Conservation (phyloP, 2,888 invertebrate genomes). For the Drosophila emarginata region DNA sequence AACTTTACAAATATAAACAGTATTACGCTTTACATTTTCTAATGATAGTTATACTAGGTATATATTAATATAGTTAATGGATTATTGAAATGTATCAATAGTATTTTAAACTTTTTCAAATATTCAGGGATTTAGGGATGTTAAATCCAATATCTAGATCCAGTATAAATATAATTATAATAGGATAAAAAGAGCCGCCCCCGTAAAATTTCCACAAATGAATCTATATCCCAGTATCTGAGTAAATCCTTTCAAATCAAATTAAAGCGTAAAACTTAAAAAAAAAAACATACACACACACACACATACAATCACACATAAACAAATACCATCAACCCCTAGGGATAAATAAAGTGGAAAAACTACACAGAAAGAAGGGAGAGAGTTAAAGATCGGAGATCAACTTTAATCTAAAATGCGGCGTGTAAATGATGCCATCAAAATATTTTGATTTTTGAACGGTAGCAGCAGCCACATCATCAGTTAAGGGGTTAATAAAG, state of each 20-base stretch:
- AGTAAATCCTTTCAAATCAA: conserved; percentile 43
- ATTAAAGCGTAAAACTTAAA: conserved; percentile 58
- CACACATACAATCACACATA: conserved; percentile 30
- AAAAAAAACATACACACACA: not conserved
- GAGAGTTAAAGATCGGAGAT: conserved; percentile 42
- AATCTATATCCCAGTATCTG: not conserved
- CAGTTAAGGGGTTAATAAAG: conserved; percentile 77
- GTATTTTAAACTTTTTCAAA: too few relatives aligned
- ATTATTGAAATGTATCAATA: too few relatives aligned
- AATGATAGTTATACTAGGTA: too few relatives aligned
- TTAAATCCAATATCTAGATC: too few relatives aligned
- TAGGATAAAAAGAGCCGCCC: conserved; percentile 4
- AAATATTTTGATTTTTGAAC: conserved; percentile 76
- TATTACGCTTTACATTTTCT: too few relatives aligned
- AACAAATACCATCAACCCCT: conserved; percentile 26
- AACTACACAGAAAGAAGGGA: conserved; percentile 6
- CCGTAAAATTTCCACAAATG: not conserved
- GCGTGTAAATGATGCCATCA: conserved; percentile 81
- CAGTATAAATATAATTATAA: not conserved
- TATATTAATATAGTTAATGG: too few relatives aligned
- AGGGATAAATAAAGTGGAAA: conserved; percentile 27
- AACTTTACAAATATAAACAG: too few relatives aligned
- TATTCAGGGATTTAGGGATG: too few relatives aligned
- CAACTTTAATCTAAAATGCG: conserved; percentile 72
- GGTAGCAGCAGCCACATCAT: conserved; percentile 53